Percentiles rank a stretch among this genome's conserved stretches.
phyloP scores from a whole-genome alignment of 2,888 invertebrate species.

The Abrostola triplasia region DNA sequence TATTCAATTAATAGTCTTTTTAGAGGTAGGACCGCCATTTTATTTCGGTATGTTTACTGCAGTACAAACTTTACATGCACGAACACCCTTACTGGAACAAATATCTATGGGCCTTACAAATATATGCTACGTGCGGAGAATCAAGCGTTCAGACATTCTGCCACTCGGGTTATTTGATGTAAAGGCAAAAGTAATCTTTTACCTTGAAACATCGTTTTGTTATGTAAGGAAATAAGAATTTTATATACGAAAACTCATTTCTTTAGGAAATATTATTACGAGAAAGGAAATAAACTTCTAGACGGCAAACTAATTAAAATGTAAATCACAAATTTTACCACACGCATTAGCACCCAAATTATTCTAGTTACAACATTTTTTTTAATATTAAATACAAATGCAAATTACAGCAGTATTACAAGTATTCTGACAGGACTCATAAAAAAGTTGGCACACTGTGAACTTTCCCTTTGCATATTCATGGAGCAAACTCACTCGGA shows the following conservation, averaged over 20 bases:
- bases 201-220: not conserved
- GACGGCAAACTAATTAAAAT: constrained; percentile 41
- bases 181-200: constrained; percentile 3
- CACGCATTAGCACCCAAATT: constrained; percentile 51
- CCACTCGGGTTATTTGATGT: constrained; percentile 1
- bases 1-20: not conserved
- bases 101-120: constrained; percentile 2
- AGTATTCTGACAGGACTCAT: constrained; percentile 81
- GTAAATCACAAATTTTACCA: constrained; percentile 49
- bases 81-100: constrained; percentile 1
- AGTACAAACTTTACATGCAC: not conserved
- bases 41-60: not conserved
- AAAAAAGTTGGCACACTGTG: constrained; percentile 79
- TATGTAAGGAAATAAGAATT: not conserved
- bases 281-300: constrained; percentile 24
- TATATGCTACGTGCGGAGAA: constrained; percentile 4
- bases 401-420: constrained; percentile 79
- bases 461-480: constrained; percentile 86
- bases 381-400: constrained; percentile 68
- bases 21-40: not conserved
- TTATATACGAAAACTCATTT: not conserved
- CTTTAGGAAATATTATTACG: not conserved
- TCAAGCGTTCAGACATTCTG: not conserved
- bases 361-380: constrained; percentile 48
- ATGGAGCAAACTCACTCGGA: constrained; percentile 82